Percentiles rank a stretch among this genome's conserved stretches.
These are phyloP conservation scores for Carterocephalus palaemon DNA, from an alignment of 2,888 invertebrate genomes.

Conservation along the genomic window DNA sequence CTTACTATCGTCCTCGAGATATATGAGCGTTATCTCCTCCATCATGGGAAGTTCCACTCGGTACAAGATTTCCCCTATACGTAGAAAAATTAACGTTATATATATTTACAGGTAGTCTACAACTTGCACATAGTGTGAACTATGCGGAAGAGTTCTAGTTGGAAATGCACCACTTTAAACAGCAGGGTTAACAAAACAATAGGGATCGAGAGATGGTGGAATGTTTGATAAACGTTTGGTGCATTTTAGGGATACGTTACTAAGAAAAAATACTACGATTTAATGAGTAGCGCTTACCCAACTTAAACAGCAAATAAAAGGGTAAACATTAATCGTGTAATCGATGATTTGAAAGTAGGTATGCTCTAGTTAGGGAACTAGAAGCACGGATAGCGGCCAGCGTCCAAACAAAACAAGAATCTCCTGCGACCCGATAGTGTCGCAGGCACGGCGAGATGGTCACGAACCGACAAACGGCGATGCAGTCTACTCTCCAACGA, in stretches of 20 bases:
- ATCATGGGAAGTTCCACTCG: slow-evolving; percentile 95
- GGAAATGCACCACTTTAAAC: slow-evolving; percentile 26
- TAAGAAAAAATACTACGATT: slow-evolving; percentile 19
- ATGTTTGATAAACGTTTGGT: slow-evolving; percentile 16
- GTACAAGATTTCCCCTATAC: slow-evolving; percentile 92
- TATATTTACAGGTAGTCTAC: slow-evolving; percentile 52
- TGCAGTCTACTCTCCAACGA: slow-evolving; percentile 44
- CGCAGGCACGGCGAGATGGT: slow-evolving; percentile 39
- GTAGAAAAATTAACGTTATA: slow-evolving; percentile 79
- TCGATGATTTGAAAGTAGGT: slow-evolving; percentile 43
- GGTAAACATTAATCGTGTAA: slow-evolving; percentile 34
- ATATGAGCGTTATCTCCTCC: slow-evolving; percentile 96
- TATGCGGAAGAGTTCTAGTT: slow-evolving; percentile 35
- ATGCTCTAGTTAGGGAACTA: slow-evolving; percentile 71
- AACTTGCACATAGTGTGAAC: slow-evolving; percentile 41
- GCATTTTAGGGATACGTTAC: slow-evolving; percentile 4
- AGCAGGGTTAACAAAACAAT: slow-evolving; percentile 3
- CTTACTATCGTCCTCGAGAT: slow-evolving; percentile 93
- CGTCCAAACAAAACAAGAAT: slow-evolving; percentile 59
- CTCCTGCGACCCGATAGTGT: slow-evolving; percentile 53
- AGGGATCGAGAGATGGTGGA: slow-evolving; percentile 6
- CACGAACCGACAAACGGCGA: slow-evolving; percentile 54
- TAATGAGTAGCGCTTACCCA: slow-evolving; percentile 52
- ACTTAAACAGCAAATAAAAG: slow-evolving; percentile 29
- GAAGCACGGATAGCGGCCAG: slow-evolving; percentile 71